These are phyloP conservation scores for Dascyllus trimaculatus DNA, from an alignment of 2,113 vertebrate species.

Conservation along the genomic window DNA sequence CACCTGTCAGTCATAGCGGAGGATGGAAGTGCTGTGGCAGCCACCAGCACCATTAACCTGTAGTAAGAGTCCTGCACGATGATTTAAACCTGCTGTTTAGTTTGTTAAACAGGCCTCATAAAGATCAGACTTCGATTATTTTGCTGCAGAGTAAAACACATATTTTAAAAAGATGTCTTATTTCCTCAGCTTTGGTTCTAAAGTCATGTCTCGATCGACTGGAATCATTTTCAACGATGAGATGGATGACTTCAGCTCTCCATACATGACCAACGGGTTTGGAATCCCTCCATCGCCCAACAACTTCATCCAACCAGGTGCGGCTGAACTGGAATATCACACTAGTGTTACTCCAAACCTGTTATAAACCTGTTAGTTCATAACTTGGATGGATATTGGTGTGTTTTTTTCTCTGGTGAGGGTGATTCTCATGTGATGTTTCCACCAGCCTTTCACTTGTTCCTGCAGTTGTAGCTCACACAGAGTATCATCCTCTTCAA, in stretches of 20 bases:
- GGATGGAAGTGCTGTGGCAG: conserved; percentile 95
- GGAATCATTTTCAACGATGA: conserved; percentile 96
- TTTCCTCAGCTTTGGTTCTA: conserved; percentile 91
- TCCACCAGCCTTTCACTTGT: conserved; percentile 15
- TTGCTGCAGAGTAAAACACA: not conserved
- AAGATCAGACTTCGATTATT: not conserved
- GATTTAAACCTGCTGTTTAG: not conserved
- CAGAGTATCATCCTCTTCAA: not conserved
- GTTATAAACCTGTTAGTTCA: not conserved
- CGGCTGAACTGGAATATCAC: conserved; percentile 28
- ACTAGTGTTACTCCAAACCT: not conserved
- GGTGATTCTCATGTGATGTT: conserved; percentile 25
- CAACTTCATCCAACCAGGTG: conserved; percentile 96
- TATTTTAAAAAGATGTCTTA: conserved; percentile 14
- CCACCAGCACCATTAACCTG: conserved; percentile 97
- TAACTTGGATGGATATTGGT: not conserved
- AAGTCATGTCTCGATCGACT: conserved; percentile 89
- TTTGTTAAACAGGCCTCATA: not conserved
- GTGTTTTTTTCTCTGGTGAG: conserved; percentile 16
- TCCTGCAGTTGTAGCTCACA: conserved; percentile 1
- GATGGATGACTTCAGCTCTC: conserved; percentile 98
- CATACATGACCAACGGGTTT: conserved; percentile 88
- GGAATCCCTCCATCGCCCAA: conserved; percentile 91
- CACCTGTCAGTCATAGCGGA: conserved; percentile 94
- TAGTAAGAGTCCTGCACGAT: conserved; percentile 84